These are phyloP conservation scores for Tinea trinotella DNA, from an alignment of 2,888 invertebrate genomes.

Conservation along the genomic window DNA sequence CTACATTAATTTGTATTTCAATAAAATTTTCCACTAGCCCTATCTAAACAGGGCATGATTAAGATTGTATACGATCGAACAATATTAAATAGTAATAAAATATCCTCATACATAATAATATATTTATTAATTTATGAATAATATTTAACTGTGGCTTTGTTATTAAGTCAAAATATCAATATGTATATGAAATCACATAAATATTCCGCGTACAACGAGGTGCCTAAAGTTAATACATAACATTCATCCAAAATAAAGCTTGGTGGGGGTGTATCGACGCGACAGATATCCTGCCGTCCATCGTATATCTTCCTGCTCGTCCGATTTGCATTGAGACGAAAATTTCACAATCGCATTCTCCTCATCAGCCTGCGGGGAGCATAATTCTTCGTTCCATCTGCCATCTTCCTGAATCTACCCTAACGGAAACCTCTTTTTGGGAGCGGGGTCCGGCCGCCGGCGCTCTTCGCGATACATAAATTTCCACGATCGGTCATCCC, in stretches of 20 bases:
- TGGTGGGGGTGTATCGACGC: conserved; percentile 4
- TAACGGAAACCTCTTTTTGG: conserved; percentile 56
- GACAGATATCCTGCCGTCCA: conserved; percentile 39
- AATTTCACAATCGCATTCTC: conserved; percentile 70
- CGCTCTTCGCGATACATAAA: conserved; percentile 68
- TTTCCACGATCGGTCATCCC: conserved; percentile 72
- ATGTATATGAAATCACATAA: too few species aligned
- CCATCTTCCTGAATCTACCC: conserved; percentile 67
- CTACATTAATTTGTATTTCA: conserved; percentile 65
- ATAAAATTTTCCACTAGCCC: conserved; percentile 63
- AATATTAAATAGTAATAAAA: not conserved
- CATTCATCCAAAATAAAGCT: conserved; percentile 1
- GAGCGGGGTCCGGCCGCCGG: conserved; percentile 54
- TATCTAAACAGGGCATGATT: conserved; percentile 23
- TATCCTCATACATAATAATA: not conserved
- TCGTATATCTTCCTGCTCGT: conserved; percentile 49
- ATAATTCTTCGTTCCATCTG: conserved; percentile 69
- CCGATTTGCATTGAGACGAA: conserved; percentile 67
- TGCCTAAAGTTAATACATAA: too few species aligned
- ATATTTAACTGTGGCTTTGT: too few species aligned
- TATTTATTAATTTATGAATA: too few species aligned
- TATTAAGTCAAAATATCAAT: too few species aligned
- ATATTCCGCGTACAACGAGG: too few species aligned
- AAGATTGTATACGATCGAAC: not conserved
- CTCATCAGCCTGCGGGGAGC: conserved; percentile 69